Evolutionary conservation across 2,888 invertebrate genomes (phyloP).

Genomic region (Limnephilus marmoratus): DNA sequence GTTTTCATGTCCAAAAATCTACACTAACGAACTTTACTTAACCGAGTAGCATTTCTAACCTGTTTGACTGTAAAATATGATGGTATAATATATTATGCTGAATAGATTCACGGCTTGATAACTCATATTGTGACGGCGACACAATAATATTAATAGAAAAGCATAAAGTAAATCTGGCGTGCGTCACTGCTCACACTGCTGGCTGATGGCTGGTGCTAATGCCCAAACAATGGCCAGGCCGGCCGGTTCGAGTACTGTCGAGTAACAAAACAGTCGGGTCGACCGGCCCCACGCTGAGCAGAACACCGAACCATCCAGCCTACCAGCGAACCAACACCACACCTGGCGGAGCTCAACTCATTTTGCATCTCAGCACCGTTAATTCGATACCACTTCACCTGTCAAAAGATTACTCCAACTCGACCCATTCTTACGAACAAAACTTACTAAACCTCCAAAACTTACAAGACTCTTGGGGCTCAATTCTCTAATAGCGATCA

Average conservation of each 20-base stretch:
- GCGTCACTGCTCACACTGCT: conserved; percentile 6
- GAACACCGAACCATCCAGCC: not conserved
- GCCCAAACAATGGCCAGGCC: conserved; percentile 28
- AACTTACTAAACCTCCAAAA: too few relatives aligned
- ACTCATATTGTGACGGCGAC: not conserved
- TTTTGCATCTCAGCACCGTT: conserved; percentile 43
- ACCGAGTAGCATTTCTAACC: not conserved
- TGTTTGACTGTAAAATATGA: not conserved
- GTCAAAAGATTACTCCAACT: not conserved
- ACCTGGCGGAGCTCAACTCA: not conserved
- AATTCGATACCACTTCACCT: conserved; percentile 30
- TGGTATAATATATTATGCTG: not conserved
- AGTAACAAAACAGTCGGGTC: not conserved
- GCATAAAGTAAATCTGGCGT: not conserved
- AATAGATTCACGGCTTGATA: not conserved
- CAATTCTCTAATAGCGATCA: not conserved
- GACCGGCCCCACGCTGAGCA: conserved; percentile 12
- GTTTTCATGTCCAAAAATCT: not conserved
- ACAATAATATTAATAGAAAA: not conserved
- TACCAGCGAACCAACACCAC: not conserved
- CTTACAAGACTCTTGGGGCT: too few relatives aligned
- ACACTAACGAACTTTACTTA: not conserved
- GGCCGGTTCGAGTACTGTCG: not conserved
- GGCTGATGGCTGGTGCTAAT: not conserved
- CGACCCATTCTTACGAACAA: too few relatives aligned